Evolutionary conservation across 2,888 invertebrate genomes (phyloP), one percentile per base, ranked within the genome.

Genomic region (Melipona beecheii): DNA sequence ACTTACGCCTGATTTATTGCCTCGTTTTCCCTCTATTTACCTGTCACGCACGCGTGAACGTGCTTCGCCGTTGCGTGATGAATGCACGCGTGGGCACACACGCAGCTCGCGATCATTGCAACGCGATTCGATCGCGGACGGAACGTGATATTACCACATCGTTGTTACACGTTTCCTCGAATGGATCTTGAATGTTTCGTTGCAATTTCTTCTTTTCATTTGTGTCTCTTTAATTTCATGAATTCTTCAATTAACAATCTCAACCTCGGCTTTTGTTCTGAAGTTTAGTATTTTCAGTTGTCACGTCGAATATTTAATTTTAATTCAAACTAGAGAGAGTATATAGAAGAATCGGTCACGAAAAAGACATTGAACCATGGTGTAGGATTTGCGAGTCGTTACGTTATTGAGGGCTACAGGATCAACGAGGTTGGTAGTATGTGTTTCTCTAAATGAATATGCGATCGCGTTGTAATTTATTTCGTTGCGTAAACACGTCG

Each of bases 401-500:
- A 2, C 17, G 9, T 54, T 56, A 21, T 50, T 27, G 24, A 64
- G 15, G 36, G 69, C 52, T 49, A 52, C 24, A 43, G 11, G 69
- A 69, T 74, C 19, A 27, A 80, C 54, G 52, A 62, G 52, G 58
- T 70, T n/a, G 60, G 11, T 50, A 64, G 43, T 58, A 27, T 9
- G 43, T 43, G 43, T 21, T 75, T 21, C 21, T 54, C 17, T 31
- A 52, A 60, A 75, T 83, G 71, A 83, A 83, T 81, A 81, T 81
- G 75, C 71, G 60, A 83, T 81, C 60, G 58, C 49, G 66, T 49
- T 9, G 56, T 65, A 71, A 81, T 75, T 72, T 71, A 81, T 83
- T 81, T 71, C 15, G 58, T 81, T 80, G 81, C 81, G 82, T 75
- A 82, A 81, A 70, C 69, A 65, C 66, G 27, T 15, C 70, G 75